These are phyloP conservation scores for Pyrrhopygopsis socrates DNA, from an alignment of 2,888 invertebrate genomes.

Conservation along the genomic window DNA sequence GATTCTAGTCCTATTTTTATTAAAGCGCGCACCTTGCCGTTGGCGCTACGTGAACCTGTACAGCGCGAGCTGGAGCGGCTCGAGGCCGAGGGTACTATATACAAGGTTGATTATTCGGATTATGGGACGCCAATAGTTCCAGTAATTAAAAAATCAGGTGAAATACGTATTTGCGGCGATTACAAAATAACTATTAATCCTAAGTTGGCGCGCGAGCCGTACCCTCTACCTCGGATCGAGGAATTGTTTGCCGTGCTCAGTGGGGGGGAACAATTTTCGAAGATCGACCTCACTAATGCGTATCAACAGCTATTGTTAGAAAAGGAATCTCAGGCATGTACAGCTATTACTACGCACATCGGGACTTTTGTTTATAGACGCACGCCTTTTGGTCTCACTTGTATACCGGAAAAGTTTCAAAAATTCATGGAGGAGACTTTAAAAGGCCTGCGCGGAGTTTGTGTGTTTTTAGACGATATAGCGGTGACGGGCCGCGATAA, in stretches of 20 bases:
- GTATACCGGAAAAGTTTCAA: conserved; percentile 80
- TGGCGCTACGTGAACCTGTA: conserved; percentile 55
- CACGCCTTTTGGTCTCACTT: conserved; percentile 76
- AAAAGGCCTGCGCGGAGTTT: conserved; percentile 40
- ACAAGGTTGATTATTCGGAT: conserved; percentile 62
- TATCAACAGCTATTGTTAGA: conserved; percentile 80
- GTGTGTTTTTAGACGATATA: conserved; percentile 72
- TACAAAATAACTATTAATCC: conserved; percentile 80
- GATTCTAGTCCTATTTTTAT: conserved; percentile 39
- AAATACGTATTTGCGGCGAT: conserved; percentile 72
- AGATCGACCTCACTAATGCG: conserved; percentile 81
- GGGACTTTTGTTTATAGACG: conserved; percentile 79
- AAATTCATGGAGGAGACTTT: conserved; percentile 73
- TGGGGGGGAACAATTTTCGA: conserved; percentile 79
- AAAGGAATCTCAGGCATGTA: conserved; percentile 68
- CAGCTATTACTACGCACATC: conserved; percentile 77
- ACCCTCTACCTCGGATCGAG: conserved; percentile 78
- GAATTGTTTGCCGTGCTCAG: conserved; percentile 81
- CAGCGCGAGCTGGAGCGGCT: conserved; percentile 56
- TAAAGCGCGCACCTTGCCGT: conserved; percentile 54
- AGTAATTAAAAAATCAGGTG: conserved; percentile 49
- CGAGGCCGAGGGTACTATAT: conserved; percentile 57
- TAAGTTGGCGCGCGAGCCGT: conserved; percentile 67
- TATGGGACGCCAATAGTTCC: conserved; percentile 73
- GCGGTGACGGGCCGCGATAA: conserved; percentile 62